Base-by-base conservation (phyloP, 2,797 vertebrate genomes). In the Benthosema pterotum region DNA sequence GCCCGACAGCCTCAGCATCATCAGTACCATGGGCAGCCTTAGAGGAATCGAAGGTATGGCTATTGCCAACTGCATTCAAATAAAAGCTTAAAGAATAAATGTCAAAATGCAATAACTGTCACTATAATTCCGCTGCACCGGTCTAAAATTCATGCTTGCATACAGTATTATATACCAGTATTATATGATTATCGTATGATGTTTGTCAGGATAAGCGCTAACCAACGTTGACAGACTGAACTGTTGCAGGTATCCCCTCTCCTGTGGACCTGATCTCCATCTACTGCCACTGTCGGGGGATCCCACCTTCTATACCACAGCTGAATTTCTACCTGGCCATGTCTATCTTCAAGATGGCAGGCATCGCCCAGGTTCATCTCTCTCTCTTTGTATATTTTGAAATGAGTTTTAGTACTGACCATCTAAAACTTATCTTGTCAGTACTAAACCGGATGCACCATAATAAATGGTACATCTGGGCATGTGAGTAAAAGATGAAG, bases 301-400 rank as follows among this genome's bases (percentile, higher is more conserved):
- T 94, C 68, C 78, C 82, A 13, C 54, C 79, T 45, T 0, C 78
- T 79, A 61, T 96, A 57, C 77, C 93, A 8, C 78, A 92, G 57
- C 79, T 95, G 52, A 95, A 96, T 82, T 98, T 97, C 82, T 96
- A 95, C 71, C 69, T 96, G 75, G 94, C 94, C n/a, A 80, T 99
- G 64, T 93, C 95, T 0, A 78, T 83, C 68, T 98, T 98, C 85
- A 98, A 98, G 82, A 64, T 96, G 67, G 95, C 96, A 75, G 92
- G 91, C 66, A 97, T 98, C 79, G 57, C 90, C 5, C 96, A 99
- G 95, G 97, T 98, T 89, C 45, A 65, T 64, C 18, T 2, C 1
- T 5, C 1, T 5, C 12, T 28, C 3, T 54, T 54, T 53, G 28
- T n/a, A 52, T 4, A 12, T 52, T 4, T 16, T 17, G 3, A 50